Evolutionary conservation across 1,140 invertebrate genomes (phyloP).

Genomic region (Chironomus tepperi): DNA sequence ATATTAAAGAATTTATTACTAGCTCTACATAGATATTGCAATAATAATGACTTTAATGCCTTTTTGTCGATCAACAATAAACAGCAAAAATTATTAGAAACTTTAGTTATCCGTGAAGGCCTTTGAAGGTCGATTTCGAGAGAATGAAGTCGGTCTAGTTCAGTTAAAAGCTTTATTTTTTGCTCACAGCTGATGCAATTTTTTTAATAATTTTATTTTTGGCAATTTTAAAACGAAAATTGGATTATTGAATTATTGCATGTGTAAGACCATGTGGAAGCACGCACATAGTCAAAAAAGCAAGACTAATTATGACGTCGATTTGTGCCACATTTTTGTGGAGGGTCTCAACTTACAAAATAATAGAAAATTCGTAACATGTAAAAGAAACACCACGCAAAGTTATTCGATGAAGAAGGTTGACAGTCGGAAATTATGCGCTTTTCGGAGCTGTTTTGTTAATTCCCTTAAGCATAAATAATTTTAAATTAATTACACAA

Average conservation of each 20-base stretch:
- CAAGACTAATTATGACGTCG: constrained; percentile 7
- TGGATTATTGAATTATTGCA: constrained; percentile 14
- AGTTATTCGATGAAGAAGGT: neutral
- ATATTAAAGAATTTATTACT: neutral
- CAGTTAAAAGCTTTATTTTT: neutral
- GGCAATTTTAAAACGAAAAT: neutral
- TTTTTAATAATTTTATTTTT: too few species aligned
- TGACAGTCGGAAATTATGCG: neutral
- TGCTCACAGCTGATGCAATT: too few species aligned
- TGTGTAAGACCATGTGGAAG: neutral
- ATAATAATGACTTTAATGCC: neutral
- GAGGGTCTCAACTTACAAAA: too few species aligned
- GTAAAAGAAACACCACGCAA: neutral
- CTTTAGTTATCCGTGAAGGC: neutral
- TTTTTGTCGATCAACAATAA: neutral
- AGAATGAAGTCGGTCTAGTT: neutral
- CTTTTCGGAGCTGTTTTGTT: neutral
- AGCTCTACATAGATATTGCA: neutral
- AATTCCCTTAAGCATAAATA: neutral
- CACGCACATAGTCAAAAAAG: neutral
- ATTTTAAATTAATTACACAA: neutral
- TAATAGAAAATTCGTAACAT: neutral
- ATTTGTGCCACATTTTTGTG: neutral
- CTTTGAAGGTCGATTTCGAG: neutral
- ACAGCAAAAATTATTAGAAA: neutral